A percentile compares a stretch with the other conserved stretches of the same genome.
Evolutionary conservation across 2,113 vertebrate species (phyloP).

Genomic region (Dasypus novemcinctus): DNA sequence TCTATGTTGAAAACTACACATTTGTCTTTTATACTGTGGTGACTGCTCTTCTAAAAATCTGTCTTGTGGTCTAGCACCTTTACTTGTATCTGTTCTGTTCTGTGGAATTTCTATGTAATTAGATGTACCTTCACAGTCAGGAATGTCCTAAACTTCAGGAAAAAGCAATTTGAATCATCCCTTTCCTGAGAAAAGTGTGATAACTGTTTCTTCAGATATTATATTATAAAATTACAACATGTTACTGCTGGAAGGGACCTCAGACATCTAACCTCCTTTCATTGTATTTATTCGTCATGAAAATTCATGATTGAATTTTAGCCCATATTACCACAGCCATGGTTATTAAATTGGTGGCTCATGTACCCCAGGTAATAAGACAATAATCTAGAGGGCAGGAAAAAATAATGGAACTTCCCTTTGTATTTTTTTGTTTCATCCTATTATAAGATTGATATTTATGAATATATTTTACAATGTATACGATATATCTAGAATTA

Average conservation of each 20-base stretch:
- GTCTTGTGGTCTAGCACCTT: neutral
- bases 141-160: neutral
- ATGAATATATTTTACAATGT: neutral
- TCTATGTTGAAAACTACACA: neutral
- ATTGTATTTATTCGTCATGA: slow-evolving; percentile 2
- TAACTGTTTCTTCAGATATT: neutral
- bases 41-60: neutral
- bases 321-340: neutral
- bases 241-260: neutral
- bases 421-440: neutral
- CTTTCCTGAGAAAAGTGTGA: neutral
- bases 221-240: neutral
- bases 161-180: neutral
- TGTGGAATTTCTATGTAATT: neutral
- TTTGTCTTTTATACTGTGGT: neutral
- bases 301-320: neutral
- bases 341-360: neutral
- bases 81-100: neutral
- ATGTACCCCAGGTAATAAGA: neutral
- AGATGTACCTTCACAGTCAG: neutral
- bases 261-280: neutral
- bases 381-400: neutral
- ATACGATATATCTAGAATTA: neutral
- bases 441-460: neutral
- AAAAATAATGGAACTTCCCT: neutral